Base-by-base conservation (phyloP, 2,888 invertebrate genomes). In the Xylophagus ater region DNA sequence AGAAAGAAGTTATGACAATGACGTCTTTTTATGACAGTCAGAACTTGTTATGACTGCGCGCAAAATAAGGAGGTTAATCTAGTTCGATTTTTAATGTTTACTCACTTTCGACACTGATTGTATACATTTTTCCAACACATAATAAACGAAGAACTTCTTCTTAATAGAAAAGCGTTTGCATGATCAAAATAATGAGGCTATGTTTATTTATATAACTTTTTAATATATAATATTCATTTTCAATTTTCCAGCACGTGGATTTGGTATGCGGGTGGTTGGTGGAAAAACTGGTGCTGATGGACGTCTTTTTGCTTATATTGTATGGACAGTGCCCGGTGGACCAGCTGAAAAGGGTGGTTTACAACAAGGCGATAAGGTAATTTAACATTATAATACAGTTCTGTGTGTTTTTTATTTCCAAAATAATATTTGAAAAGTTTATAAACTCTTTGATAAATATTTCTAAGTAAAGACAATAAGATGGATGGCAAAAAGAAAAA, bases 251-350 rank as follows among this genome's bases (percentile, higher is more conserved):
- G 85, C 87, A 48, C 80, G 87, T 50, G 92, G 92, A 41, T 88
- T 92, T 57, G 93, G 93, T 21, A 88, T 94, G 88, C 75, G 90
- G 46, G 88, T 93, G 18, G 89, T 92, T 31, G 93, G 92, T 13
- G 93, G 93, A 19, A 90, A 90, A 64, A 80, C 81, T 20, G 84
- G 83, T 42, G 72, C 78, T 20, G 87, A 87, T 62, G 89, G 89
- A 4, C 78, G 81, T 24, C 77, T 89, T 47, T 87, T 88, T 62
- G 90, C 90, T 32, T 84, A 85, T 60, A 84, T 90, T 57, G 87
- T 89, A 42, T 89, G 88, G 83, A 89, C 89, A 4, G 85, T 88
- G 46, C 85, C 86, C 9, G 87, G 88, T 30, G 92, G 93, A 20
- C 85, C 89, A 18, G 93, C 93, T 1, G 88, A 90, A 62, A 79